Evolutionary conservation across 30 jellyfish, hydroid and myxozoan species (phyloP).

Genomic region (Aurelia sp.): DNA sequence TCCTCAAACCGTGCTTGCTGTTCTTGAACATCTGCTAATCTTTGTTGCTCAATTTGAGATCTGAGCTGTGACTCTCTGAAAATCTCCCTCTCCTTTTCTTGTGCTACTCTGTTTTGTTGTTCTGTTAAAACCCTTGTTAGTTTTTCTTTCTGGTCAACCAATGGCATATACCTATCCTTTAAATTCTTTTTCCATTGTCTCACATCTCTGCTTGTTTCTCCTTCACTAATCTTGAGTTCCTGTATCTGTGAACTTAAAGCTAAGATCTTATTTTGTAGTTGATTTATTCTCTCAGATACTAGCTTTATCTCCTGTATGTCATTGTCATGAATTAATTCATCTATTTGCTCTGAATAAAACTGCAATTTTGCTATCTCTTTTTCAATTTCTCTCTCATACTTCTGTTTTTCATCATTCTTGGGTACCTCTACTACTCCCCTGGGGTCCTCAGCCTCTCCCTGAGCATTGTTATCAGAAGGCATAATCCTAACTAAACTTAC

Average conservation of each 20-base stretch:
- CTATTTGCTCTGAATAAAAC: slow-evolving; percentile 61
- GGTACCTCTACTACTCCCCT: slow-evolving; percentile 40
- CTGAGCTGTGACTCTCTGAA: slow-evolving; percentile 61
- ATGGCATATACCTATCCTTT: slow-evolving; percentile 57
- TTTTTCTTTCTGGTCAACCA: slow-evolving; percentile 55
- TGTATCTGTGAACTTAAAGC: slow-evolving; percentile 27
- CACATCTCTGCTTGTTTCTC: not conserved
- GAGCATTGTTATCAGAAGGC: slow-evolving; percentile 37
- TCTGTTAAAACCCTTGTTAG: slow-evolving; percentile 42
- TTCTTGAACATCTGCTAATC: slow-evolving; percentile 50
- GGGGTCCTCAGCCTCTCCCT: slow-evolving; percentile 53
- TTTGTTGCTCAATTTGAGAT: slow-evolving; percentile 49
- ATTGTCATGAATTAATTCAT: slow-evolving; percentile 56
- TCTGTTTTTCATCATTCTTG: slow-evolving; percentile 28
- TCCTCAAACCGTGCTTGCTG: slow-evolving; percentile 64
- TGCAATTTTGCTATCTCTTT: slow-evolving; percentile 48
- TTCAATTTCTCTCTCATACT: slow-evolving; percentile 52
- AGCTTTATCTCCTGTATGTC: slow-evolving; percentile 44
- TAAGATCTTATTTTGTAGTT: slow-evolving; percentile 24
- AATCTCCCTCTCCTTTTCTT: slow-evolving; percentile 52
- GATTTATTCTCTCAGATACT: slow-evolving; percentile 41
- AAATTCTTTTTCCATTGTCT: slow-evolving; percentile 55
- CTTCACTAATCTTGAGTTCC: slow-evolving; percentile 51
- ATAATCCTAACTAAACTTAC: slow-evolving; percentile 49
- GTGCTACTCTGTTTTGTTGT: slow-evolving; percentile 43